Percentiles rank a stretch among this genome's conserved stretches.
These are phyloP conservation scores for Parauchenoglanis punctatus DNA, from an alignment of 2,797 vertebrate genomes.

Conservation along the genomic window DNA sequence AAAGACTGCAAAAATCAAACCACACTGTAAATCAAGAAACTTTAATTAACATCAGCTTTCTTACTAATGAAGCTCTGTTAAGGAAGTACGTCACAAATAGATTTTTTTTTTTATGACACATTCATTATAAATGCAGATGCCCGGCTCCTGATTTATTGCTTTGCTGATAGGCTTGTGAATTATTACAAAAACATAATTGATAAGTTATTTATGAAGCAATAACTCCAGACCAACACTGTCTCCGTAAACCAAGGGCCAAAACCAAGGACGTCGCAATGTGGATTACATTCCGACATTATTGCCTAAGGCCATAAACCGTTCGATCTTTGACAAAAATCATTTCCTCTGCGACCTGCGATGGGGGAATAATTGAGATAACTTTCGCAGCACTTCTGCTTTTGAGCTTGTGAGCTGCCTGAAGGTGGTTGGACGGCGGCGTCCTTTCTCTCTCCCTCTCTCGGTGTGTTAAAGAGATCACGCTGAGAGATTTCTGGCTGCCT, in stretches of 20 bases:
- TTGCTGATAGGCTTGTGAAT: neutral
- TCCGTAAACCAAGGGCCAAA: slow-evolving; percentile 14
- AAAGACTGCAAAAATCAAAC: slow-evolving; percentile 4
- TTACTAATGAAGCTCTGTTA: neutral
- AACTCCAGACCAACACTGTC: slow-evolving; percentile 9
- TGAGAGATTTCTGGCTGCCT: slow-evolving; percentile 11
- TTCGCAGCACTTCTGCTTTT: slow-evolving; percentile 21
- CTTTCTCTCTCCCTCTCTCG: neutral
- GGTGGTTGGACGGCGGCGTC: slow-evolving; percentile 1
- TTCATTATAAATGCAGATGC: slow-evolving; percentile 1
- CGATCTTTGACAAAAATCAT: slow-evolving; percentile 39
- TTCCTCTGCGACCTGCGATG: slow-evolving; percentile 41
- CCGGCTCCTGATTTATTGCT: slow-evolving; percentile 14
- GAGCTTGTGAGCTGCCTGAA: slow-evolving; percentile 22
- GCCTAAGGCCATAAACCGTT: slow-evolving; percentile 39
- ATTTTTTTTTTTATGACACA: neutral
- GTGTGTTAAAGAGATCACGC: slow-evolving; percentile 43
- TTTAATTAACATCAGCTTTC: slow-evolving; percentile 32
- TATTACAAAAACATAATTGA: slow-evolving; percentile 4
- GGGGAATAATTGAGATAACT: slow-evolving; percentile 24
- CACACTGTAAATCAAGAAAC: slow-evolving; percentile 26
- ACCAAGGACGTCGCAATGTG: slow-evolving; percentile 21
- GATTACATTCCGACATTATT: slow-evolving; percentile 18
- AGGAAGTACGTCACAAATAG: slow-evolving; percentile 15
- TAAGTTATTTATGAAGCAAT: slow-evolving; percentile 13